A percentile compares a stretch with the other conserved stretches of the same genome.
phyloP scores from a whole-genome alignment of 2,113 vertebrate species.

The Nicator chloris region DNA sequence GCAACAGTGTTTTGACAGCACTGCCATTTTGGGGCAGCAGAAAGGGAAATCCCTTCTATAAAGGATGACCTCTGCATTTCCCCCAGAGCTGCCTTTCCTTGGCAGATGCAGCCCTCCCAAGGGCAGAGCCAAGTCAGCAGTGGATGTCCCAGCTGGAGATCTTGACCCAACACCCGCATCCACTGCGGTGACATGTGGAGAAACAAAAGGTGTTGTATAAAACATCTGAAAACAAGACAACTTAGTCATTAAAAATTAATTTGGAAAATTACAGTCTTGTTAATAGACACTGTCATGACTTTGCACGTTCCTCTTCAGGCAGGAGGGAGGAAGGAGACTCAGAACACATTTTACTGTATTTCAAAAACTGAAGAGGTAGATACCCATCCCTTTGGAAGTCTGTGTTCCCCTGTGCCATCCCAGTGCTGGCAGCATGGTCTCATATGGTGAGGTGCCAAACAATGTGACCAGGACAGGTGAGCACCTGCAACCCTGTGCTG shows the following conservation, averaged over 20 bases:
- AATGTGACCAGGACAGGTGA: rapidly evolving
- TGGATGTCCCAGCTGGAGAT: neutral
- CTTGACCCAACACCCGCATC: neutral
- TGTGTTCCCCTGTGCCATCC: rapidly evolving
- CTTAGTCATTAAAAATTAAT: slow-evolving; percentile 65
- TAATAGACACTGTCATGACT: neutral
- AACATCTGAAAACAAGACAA: slow-evolving; percentile 43
- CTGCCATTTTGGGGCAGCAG: neutral
- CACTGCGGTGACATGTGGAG: neutral
- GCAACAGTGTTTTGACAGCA: neutral
- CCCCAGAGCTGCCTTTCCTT: neutral
- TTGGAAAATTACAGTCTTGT: slow-evolving; percentile 44
- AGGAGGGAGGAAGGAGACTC: neutral
- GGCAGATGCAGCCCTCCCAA: neutral
- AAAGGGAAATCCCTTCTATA: neutral
- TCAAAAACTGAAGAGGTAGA: neutral
- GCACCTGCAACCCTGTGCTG: rapidly evolving
- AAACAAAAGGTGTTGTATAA: neutral
- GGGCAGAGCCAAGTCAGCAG: neutral
- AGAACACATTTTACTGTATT: neutral
- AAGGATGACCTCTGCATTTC: neutral
- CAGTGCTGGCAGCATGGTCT: rapidly evolving
- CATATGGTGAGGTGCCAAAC: rapidly evolving
- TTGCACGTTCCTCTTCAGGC: neutral
- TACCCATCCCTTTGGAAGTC: neutral